Percentiles rank a stretch among this genome's conserved stretches.
These are phyloP conservation scores for Limnephilus lunatus DNA, from an alignment of 2,888 invertebrate genomes.

Conservation along the genomic window DNA sequence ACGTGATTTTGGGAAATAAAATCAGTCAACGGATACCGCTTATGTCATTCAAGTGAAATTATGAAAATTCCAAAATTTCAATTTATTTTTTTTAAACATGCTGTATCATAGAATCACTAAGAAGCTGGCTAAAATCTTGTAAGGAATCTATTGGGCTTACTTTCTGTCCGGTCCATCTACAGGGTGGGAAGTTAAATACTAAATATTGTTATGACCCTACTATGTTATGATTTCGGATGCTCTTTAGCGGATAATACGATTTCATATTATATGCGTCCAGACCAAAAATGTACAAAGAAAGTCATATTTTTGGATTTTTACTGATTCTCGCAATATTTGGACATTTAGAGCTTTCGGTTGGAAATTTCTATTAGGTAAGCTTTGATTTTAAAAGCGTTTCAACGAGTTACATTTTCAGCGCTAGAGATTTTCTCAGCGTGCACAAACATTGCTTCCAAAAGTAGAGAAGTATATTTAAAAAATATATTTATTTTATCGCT, in stretches of 20 bases:
- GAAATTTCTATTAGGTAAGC: background rate
- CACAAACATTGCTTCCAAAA: too few relatives aligned
- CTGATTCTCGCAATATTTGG: background rate
- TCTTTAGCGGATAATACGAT: conserved; percentile 38
- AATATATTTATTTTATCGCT: too few relatives aligned
- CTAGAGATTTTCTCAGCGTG: too few relatives aligned
- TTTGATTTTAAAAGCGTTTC: background rate
- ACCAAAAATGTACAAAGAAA: background rate
- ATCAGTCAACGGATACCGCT: too few relatives aligned
- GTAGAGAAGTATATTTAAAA: too few relatives aligned
- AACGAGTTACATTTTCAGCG: background rate
- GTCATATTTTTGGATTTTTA: background rate
- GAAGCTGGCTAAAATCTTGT: conserved; percentile 51
- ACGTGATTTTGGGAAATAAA: too few relatives aligned
- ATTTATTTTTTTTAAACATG: background rate
- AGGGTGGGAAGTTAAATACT: conserved; percentile 64
- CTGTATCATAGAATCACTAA: conserved; percentile 60
- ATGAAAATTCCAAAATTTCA: too few relatives aligned
- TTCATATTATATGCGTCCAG: conserved; percentile 11
- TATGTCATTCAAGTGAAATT: background rate
- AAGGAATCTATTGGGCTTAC: conserved; percentile 59
- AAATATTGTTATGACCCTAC: conserved; percentile 65
- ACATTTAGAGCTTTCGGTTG: background rate
- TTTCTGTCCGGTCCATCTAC: conserved; percentile 55
- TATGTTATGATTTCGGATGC: conserved; percentile 65